These are phyloP conservation scores for Myzus persicae DNA, from an alignment of 1,140 invertebrate species.

Conservation along the genomic window DNA sequence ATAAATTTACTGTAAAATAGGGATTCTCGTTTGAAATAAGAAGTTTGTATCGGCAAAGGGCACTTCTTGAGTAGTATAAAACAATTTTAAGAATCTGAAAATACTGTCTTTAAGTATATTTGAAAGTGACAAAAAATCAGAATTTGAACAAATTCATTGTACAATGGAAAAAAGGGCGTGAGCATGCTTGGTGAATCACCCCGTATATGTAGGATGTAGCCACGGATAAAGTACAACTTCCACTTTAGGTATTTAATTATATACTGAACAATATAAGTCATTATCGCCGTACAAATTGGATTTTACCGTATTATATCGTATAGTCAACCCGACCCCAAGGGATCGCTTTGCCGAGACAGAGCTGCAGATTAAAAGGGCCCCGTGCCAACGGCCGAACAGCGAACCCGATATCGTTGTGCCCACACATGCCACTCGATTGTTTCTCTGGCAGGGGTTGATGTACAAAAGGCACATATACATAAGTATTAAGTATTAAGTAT, in stretches of 20 bases:
- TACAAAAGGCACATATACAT: background rate
- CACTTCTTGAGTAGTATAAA: too few species aligned
- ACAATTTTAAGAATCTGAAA: too few species aligned
- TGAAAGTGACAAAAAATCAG: too few species aligned
- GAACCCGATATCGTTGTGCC: background rate
- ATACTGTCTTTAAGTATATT: too few species aligned
- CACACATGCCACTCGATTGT: background rate
- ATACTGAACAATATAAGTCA: constrained; percentile 3
- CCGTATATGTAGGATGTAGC: background rate
- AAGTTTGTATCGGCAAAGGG: too few species aligned
- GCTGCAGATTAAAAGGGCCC: constrained; percentile 27
- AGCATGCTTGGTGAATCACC: too few species aligned
- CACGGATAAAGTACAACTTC: background rate
- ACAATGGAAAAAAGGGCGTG: too few species aligned
- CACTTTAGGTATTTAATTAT: background rate
- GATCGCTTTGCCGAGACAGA: background rate
- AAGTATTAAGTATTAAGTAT: too few species aligned
- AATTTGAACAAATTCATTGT: too few species aligned
- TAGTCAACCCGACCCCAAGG: background rate
- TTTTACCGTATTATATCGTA: background rate
- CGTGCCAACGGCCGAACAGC: background rate
- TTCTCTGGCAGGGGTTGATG: background rate
- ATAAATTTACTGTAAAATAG: too few species aligned
- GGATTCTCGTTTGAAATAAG: too few species aligned
- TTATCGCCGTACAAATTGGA: background rate